A percentile compares a stretch with the other conserved stretches of the same genome.
These are phyloP conservation scores for Drosophila rhopaloa DNA, from an alignment of 1,140 invertebrate genomes.

Conservation along the genomic window DNA sequence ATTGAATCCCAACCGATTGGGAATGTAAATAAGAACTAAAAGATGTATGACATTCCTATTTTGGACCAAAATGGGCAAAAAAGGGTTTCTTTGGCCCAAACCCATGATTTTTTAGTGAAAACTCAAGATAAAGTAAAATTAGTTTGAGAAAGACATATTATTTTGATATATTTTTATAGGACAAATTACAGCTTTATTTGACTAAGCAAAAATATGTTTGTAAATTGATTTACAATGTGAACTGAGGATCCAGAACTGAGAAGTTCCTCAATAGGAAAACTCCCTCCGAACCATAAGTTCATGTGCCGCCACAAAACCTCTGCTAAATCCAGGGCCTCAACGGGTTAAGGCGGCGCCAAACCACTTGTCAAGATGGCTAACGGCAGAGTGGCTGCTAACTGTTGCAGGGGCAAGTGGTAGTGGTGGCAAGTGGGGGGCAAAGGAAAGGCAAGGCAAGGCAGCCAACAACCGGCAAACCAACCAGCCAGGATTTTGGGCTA, in stretches of 20 bases:
- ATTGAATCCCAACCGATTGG: too few relatives aligned
- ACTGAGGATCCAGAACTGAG: background rate
- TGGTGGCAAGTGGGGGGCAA: background rate
- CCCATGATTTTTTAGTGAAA: too few relatives aligned
- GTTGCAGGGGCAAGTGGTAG: constrained; percentile 25
- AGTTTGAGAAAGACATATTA: too few relatives aligned
- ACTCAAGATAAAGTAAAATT: too few relatives aligned
- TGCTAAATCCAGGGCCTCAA: constrained; percentile 24
- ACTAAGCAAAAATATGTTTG: background rate
- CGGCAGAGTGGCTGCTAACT: constrained; percentile 61
- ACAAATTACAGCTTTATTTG: too few relatives aligned
- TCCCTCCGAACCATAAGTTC: constrained; percentile 13
- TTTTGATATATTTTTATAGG: too few relatives aligned
- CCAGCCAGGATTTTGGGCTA: constrained; percentile 73
- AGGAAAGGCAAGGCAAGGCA: constrained; percentile 29
- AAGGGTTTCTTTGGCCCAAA: too few relatives aligned
- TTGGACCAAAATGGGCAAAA: too few relatives aligned
- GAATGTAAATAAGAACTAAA: too few relatives aligned
- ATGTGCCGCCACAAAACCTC: constrained; percentile 1
- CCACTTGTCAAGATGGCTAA: constrained; percentile 81
- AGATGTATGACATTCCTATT: too few relatives aligned
- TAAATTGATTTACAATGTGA: too few relatives aligned
- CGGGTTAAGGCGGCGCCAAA: constrained; percentile 68
- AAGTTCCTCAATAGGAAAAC: background rate
- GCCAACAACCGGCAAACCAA: constrained; percentile 47